Percentiles rank a stretch among this genome's conserved stretches.
These are phyloP conservation scores for Progne subis DNA, from an alignment of 2,113 vertebrate genomes.

Conservation along the genomic window DNA sequence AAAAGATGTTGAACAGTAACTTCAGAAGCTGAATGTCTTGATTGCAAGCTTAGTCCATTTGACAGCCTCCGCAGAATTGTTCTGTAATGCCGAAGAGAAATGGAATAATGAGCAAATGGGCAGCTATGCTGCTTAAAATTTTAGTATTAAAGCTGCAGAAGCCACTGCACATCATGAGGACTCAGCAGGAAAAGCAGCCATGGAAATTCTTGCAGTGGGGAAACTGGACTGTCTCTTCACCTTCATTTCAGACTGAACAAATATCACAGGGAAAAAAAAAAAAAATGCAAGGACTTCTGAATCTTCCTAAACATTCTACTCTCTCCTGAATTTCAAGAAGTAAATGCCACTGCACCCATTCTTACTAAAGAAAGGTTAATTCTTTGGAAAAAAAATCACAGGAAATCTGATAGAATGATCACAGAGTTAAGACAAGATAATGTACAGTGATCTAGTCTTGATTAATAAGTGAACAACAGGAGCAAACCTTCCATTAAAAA, in stretches of 20 bases:
- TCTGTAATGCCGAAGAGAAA: not conserved
- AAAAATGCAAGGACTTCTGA: not conserved
- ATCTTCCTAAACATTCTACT: not conserved
- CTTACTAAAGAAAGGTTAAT: not conserved
- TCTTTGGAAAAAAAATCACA: not conserved
- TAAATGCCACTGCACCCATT: not conserved
- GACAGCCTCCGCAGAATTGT: not conserved
- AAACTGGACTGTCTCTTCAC: not conserved
- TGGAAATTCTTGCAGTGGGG: conserved; percentile 31
- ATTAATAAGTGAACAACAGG: not conserved
- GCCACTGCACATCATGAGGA: not conserved
- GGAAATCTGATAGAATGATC: not conserved
- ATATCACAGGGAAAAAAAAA: not conserved
- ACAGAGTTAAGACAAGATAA: not conserved
- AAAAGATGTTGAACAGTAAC: not conserved
- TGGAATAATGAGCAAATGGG: not conserved
- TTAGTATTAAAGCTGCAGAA: not conserved
- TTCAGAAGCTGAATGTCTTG: not conserved
- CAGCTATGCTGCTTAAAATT: not conserved
- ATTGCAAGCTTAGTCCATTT: not conserved
- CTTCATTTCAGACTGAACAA: not conserved
- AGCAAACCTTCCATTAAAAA: not conserved
- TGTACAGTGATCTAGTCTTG: not conserved
- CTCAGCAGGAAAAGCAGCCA: not conserved
- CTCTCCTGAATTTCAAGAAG: not conserved